phyloP scores from a whole-genome alignment of 2,888 invertebrate species.

The Stratiomys singularior region DNA sequence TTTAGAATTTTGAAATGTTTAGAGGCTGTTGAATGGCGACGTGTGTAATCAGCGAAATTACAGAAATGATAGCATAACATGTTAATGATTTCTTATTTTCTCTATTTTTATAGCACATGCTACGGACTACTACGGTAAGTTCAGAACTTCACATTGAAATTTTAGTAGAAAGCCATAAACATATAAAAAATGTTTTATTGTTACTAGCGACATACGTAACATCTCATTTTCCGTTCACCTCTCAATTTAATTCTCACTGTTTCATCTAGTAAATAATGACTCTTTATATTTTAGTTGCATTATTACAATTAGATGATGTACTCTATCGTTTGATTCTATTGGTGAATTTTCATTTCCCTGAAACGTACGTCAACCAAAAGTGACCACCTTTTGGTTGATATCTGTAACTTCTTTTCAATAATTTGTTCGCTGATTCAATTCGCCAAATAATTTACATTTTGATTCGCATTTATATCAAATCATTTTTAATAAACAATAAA shows the following conservation, averaged over 20 bases:
- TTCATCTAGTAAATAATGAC: conserved; percentile 38
- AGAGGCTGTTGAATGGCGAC: conserved; percentile 24
- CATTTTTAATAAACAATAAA: conserved; percentile 46
- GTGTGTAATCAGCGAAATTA: background rate
- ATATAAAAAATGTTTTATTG: conserved; percentile 7
- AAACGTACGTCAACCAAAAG: background rate
- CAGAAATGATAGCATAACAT: background rate
- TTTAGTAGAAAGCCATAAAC: conserved; percentile 2
- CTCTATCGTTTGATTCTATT: conserved; percentile 47
- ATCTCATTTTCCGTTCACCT: conserved; percentile 22
- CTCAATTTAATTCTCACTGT: conserved; percentile 7
- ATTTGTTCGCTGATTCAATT: conserved; percentile 22
- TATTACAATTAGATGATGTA: conserved; percentile 60
- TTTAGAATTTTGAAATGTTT: background rate
- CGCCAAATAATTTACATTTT: background rate
- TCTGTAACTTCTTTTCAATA: background rate
- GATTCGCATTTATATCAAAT: conserved; percentile 32
- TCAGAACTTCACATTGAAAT: conserved; percentile 58
- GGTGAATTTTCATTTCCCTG: conserved; percentile 42
- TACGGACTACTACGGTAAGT: conserved; percentile 99
- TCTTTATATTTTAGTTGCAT: conserved; percentile 8
- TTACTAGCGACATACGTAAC: conserved; percentile 19
- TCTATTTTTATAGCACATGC: conserved; percentile 80
- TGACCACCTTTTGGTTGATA: background rate
- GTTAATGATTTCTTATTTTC: conserved; percentile 40